A percentile compares a stretch with the other conserved stretches of the same genome.
phyloP scores from a whole-genome alignment of 2,888 invertebrate species.

The Uropetala carovei region DNA sequence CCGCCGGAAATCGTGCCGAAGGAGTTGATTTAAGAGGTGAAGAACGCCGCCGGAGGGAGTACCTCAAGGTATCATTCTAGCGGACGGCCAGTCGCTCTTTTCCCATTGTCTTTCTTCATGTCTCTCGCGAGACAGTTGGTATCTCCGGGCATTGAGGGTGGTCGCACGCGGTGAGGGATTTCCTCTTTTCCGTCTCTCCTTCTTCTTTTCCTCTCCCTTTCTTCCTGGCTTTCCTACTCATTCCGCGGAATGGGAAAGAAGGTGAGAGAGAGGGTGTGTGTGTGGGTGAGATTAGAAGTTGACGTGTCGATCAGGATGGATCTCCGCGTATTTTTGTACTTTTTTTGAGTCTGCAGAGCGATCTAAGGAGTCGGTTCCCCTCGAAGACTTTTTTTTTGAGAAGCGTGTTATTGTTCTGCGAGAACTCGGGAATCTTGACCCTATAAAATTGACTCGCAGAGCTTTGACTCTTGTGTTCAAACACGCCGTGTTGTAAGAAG shows the following conservation, averaged over 20 bases:
- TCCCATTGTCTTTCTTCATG: slow-evolving; percentile 42
- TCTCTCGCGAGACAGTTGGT: slow-evolving; percentile 3
- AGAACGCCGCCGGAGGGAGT: neutral
- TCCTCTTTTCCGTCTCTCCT: slow-evolving; percentile 2
- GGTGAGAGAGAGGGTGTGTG: neutral
- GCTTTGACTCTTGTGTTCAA: too few relatives aligned
- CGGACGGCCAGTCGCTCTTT: neutral
- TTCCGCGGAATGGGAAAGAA: neutral
- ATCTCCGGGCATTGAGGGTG: slow-evolving; percentile 17
- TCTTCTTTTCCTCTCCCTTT: slow-evolving; percentile 37
- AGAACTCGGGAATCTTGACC: too few relatives aligned
- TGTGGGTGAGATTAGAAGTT: neutral
- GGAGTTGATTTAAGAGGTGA: slow-evolving; percentile 24
- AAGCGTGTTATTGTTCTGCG: too few relatives aligned
- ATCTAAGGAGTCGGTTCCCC: neutral
- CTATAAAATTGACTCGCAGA: too few relatives aligned
- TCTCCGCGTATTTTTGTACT: neutral
- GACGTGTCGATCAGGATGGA: slow-evolving; percentile 8
- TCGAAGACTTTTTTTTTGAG: neutral
- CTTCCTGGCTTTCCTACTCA: neutral
- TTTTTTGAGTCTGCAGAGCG: neutral
- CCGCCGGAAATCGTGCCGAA: slow-evolving; percentile 15
- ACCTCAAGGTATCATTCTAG: neutral
- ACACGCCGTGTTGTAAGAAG: too few relatives aligned
- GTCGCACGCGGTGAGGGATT: neutral